Conservation (phyloP, 2,888 invertebrate genomes). For the Plebejus melissa region DNA sequence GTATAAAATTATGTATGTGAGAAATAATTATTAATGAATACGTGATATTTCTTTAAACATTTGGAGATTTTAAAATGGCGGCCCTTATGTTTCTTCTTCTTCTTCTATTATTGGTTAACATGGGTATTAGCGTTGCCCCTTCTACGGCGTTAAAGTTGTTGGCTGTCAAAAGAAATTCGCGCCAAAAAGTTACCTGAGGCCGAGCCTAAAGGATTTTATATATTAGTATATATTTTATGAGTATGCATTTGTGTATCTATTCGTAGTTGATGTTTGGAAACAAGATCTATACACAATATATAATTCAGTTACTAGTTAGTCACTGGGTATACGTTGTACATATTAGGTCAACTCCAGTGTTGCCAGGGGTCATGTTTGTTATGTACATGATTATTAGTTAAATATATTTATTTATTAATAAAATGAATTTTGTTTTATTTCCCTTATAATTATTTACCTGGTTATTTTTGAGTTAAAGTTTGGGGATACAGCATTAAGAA, state of each 20-base stretch:
- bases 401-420: conserved; percentile 73
- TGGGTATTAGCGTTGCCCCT: not conserved
- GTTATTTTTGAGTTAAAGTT: too few species aligned
- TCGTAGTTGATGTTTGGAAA: conserved; percentile 23
- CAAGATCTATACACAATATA: conserved; percentile 27
- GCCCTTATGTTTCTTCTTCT: not conserved
- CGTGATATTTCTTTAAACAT: conserved; percentile 23
- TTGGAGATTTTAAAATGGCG: conserved; percentile 23
- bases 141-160: not conserved
- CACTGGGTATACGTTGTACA: conserved; percentile 34
- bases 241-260: conserved; percentile 22
- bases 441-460: too few species aligned
- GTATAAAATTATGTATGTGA: conserved; percentile 13
- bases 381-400: conserved; percentile 62
- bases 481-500: too few species aligned
- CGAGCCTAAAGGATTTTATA: conserved; percentile 22
- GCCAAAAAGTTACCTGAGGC: conserved; percentile 16
- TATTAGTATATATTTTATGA: conserved; percentile 25
- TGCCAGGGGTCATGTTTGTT: conserved; percentile 51
- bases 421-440: conserved; percentile 44
- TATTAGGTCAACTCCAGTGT: conserved; percentile 46
- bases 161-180: conserved; percentile 16
- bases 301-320: conserved; percentile 9
- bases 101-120: not conserved
- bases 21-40: not conserved